Evolutionary conservation across 2,888 invertebrate genomes (phyloP), one percentile per base, ranked within the genome.

Genomic region (Melinopterus prodromus): DNA sequence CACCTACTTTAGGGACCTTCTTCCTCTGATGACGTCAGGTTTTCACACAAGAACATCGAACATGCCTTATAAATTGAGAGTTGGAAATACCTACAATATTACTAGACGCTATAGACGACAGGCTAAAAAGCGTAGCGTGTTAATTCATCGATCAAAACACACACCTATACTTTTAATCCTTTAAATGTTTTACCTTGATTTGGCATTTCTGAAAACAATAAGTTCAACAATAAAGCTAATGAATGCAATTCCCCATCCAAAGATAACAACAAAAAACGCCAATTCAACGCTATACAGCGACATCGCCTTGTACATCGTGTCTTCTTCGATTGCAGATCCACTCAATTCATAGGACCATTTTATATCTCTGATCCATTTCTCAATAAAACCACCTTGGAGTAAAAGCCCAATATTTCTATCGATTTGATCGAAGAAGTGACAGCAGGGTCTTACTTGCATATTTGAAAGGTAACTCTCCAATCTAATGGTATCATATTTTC

Each of bases 271-370:
- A 15, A 15, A 71, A 71, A 71, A 15, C 14, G 71, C 71, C 12
- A 71, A 26, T 71, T 71, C 71, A 71, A 71, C 71, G 16, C 71
- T 71, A 14, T 7, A 26, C 12, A 71, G 7, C 6, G 71, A 71
- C 14, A 71, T 26, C 26, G 26, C 26, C 26, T 26, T 26, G 3
- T 26, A 26, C 26, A 26, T 26, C 3, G 26, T 26, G 26, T 26
- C 26, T 26, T 26, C 26, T 26, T 26, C 26, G 26, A 26, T 26
- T 26, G 26, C 26, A 26, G 26, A 26, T 3, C 26, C 26, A 26
- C 26, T 1, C 26, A 26, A 26, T 26, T 26, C 26, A 26, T 26
- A 26, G 1, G 26, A 26, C 71, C 71, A 71, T 15, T 35, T 16
- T 16, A 71, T 71, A 71, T 71, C 71, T 0, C 12, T 15, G 16